A percentile compares a stretch with the other conserved stretches of the same genome.
Evolutionary conservation across 53 echinoderm and acorn worm genomes (phyloP).

Genomic region (Holothuria scabra): DNA sequence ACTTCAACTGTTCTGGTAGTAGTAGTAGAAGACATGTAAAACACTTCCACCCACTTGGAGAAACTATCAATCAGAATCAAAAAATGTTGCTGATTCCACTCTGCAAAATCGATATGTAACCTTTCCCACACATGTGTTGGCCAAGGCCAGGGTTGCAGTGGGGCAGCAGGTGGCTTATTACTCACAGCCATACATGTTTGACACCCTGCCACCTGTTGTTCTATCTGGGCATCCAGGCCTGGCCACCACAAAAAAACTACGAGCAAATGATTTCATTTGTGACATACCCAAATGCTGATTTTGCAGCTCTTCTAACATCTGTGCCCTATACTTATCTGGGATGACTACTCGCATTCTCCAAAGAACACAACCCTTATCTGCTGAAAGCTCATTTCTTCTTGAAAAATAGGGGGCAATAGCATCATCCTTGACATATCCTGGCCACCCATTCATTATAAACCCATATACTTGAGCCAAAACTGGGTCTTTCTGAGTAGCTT

Average conservation of each 20-base stretch:
- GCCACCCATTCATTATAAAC: conserved; percentile 1
- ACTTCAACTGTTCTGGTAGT: too few relatives aligned
- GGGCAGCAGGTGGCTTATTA: conserved; percentile 39
- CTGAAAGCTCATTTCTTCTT: too few relatives aligned
- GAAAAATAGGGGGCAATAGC: neutral
- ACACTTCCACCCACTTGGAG: too few relatives aligned
- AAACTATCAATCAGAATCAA: too few relatives aligned
- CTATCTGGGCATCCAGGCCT: conserved; percentile 48
- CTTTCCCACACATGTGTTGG: conserved; percentile 19
- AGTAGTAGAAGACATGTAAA: conserved; percentile 43
- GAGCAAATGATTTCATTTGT: conserved; percentile 26
- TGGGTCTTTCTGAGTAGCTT: conserved; percentile 23
- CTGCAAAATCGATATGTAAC: too few relatives aligned
- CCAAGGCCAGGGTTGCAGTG: conserved; percentile 54
- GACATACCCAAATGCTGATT: conserved; percentile 19
- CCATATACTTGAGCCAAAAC: conserved; percentile 14
- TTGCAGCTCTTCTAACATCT: conserved; percentile 14
- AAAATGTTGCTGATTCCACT: too few relatives aligned
- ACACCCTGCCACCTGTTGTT: conserved; percentile 7
- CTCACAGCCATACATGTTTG: neutral
- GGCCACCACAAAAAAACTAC: conserved; percentile 66
- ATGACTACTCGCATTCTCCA: conserved; percentile 41
- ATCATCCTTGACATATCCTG: neutral
- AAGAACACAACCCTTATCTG: conserved; percentile 31
- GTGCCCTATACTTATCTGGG: neutral